A percentile compares a stretch with the other conserved stretches of the same genome.
These are phyloP conservation scores for Spodoptera litura DNA, from an alignment of 1,140 invertebrate genomes.

Conservation along the genomic window DNA sequence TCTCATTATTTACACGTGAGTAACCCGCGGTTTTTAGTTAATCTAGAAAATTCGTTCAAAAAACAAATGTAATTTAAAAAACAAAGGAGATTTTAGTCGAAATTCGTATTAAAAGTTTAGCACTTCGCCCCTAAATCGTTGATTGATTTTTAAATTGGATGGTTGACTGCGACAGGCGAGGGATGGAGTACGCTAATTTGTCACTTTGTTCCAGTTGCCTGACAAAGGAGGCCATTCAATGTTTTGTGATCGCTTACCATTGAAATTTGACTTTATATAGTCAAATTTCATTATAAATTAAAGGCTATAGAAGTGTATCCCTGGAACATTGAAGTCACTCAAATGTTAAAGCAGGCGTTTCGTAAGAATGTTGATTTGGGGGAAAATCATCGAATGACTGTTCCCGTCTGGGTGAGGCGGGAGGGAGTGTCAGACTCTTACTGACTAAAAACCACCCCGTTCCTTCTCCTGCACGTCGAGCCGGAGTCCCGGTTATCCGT, in stretches of 20 bases:
- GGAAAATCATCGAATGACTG: no score
- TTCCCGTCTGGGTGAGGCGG: no score
- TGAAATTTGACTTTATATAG: background rate
- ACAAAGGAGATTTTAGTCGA: background rate
- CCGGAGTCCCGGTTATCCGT: no score
- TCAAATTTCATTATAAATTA: no score
- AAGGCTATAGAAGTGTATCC: no score
- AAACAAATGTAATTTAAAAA: background rate
- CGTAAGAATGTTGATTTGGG: no score
- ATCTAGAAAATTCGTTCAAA: background rate
- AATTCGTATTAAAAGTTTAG: conserved; percentile 19
- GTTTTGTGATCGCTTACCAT: conserved; percentile 7
- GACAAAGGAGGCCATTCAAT: background rate
- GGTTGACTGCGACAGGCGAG: conserved; percentile 20
- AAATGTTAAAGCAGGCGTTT: no score
- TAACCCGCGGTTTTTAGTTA: background rate
- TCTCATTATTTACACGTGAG: no score
- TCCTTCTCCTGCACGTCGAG: no score
- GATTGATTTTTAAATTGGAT: conserved; percentile 43
- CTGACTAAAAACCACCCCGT: no score
- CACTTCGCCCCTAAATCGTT: conserved; percentile 7
- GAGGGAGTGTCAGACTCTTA: no score
- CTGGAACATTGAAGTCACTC: no score
- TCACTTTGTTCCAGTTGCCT: conserved; percentile 14
- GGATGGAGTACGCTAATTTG: conserved; percentile 33